phyloP scores from a whole-genome alignment of 1,140 invertebrate species.

The Philopotamus ludificatus region DNA sequence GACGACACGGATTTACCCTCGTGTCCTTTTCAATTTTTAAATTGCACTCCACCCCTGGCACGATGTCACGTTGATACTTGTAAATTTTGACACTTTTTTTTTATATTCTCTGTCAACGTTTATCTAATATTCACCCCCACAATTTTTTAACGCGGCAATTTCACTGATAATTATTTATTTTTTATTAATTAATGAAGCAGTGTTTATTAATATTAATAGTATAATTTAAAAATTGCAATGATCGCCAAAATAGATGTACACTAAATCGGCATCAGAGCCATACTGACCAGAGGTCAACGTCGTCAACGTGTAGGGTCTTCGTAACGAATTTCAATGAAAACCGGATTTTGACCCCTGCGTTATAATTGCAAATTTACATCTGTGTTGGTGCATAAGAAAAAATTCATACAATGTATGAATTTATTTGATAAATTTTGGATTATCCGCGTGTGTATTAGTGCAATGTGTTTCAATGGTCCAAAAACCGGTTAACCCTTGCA shows the following conservation, averaged over 20 bases:
- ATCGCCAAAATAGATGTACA: slow-evolving; percentile 8
- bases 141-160: slow-evolving; percentile 17
- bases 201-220: no score
- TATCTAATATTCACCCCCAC: background rate
- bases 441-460: no score
- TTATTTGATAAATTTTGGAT: background rate
- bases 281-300: slow-evolving; percentile 36
- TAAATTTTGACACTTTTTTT: slow-evolving; percentile 12
- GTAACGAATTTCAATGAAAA: slow-evolving; percentile 20
- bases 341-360: slow-evolving; percentile 33
- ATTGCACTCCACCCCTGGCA: slow-evolving; percentile 25
- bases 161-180: no score
- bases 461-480: no score
- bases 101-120: slow-evolving; percentile 5
- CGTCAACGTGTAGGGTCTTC: background rate
- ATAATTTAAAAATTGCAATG: no score
- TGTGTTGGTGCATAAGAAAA: no score
- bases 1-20: slow-evolving; percentile 25
- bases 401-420: no score
- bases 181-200: no score
- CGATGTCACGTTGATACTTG: slow-evolving; percentile 22
- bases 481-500: slow-evolving; percentile 2
- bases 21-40: slow-evolving; percentile 33
- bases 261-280: slow-evolving; percentile 18
- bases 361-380: no score